phyloP scores from a whole-genome alignment of 2,888 invertebrate genomes.

The Falcaria lacertinaria region DNA sequence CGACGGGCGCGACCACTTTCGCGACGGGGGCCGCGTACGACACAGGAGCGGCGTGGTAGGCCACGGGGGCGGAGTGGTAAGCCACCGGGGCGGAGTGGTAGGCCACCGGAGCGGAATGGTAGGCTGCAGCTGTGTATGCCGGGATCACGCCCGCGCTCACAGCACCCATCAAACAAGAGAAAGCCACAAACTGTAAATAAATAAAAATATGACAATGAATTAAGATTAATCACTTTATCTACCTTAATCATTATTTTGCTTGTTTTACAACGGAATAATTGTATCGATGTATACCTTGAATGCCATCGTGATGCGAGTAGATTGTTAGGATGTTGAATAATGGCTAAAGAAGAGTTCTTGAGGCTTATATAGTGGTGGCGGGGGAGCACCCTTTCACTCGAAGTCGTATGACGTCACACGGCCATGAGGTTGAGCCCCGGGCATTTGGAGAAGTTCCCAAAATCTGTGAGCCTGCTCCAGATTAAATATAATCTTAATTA shows the following conservation, averaged over 20 bases:
- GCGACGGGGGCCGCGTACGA: constrained; percentile 42
- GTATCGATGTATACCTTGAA: constrained; percentile 55
- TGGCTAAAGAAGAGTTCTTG: constrained; percentile 49
- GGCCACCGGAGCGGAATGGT: constrained; percentile 29
- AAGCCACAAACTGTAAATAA: constrained; percentile 54
- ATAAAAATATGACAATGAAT: constrained; percentile 6
- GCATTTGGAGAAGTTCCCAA: constrained; percentile 34
- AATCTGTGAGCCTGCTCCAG: neutral
- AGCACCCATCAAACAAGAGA: constrained; percentile 58
- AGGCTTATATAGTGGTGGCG: constrained; percentile 62
- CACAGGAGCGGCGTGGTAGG: constrained; percentile 44
- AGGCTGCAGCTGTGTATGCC: constrained; percentile 22
- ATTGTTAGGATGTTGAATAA: constrained; percentile 64
- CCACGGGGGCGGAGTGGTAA: constrained; percentile 36
- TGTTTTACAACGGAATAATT: constrained; percentile 14
- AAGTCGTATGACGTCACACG: constrained; percentile 38
- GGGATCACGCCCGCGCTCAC: constrained; percentile 58
- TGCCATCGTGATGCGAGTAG: constrained; percentile 62
- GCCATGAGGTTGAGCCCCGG: constrained; percentile 59
- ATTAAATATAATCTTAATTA: neutral
- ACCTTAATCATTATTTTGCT: constrained; percentile 5
- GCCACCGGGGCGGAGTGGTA: constrained; percentile 32
- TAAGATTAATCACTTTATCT: neutral
- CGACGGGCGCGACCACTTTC: constrained; percentile 40
- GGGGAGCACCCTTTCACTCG: constrained; percentile 73